Evolutionary conservation across 2,888 invertebrate species (phyloP).

Genomic region (Apamea epomidion): DNA sequence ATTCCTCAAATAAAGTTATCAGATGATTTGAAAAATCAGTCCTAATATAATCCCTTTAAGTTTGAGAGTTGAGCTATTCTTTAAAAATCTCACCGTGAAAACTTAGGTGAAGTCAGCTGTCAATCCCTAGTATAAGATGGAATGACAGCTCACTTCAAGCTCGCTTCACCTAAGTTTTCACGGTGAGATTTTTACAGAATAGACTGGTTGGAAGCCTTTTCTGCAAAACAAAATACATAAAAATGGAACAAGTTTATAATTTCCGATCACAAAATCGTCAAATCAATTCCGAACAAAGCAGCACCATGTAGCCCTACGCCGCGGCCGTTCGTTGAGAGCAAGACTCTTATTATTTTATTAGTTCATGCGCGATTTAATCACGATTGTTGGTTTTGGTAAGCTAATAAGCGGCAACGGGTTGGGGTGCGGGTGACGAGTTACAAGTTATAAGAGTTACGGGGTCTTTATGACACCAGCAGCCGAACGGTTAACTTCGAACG

Average conservation of each 20-base stretch:
- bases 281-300: slow-evolving; percentile 25
- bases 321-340: slow-evolving; percentile 76
- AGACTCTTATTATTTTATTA: slow-evolving; percentile 90
- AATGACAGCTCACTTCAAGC: background rate
- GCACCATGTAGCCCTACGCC: slow-evolving; percentile 78
- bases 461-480: slow-evolving; percentile 45
- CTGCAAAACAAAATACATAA: background rate
- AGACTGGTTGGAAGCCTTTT: background rate
- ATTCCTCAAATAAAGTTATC: too few relatives aligned
- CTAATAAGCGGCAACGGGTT: slow-evolving; percentile 85
- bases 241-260: background rate
- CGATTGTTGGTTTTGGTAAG: slow-evolving; percentile 90
- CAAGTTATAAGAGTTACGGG: slow-evolving; percentile 43
- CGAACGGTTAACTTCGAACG: slow-evolving; percentile 56
- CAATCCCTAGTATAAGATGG: background rate
- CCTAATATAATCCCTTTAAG: too few relatives aligned
- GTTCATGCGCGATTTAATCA: slow-evolving; percentile 90
- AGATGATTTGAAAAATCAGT: too few relatives aligned
- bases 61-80: background rate
- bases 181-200: background rate
- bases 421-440: slow-evolving; percentile 66
- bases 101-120: background rate
- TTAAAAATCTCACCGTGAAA: background rate
- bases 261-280: slow-evolving; percentile 1
- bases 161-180: background rate